Base-by-base conservation (phyloP, 2,113 vertebrate genomes). In the Thamnaconus septentrionalis region DNA sequence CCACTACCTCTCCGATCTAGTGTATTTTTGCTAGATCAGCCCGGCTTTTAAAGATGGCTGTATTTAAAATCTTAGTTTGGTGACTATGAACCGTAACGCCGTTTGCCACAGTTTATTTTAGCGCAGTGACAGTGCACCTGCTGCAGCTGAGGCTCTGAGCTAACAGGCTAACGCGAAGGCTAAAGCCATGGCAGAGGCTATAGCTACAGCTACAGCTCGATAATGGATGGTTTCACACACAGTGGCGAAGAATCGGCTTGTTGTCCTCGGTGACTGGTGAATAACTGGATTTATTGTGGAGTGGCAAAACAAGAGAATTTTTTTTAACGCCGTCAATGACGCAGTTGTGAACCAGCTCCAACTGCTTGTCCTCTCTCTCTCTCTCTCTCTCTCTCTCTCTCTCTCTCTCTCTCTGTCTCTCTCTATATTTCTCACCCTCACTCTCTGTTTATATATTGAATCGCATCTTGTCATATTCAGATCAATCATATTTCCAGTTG, bases 131-230 rank as follows among this genome's bases (percentile, higher is more conserved):
- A 59, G 53, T 61, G 84, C 85, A 89, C 86, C 86, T 85, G 83
- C 86, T 79, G 72, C 73, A 70, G 64, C 75, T 60, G 66, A 4
- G 72, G 8, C 48, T 76, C 58, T 40, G 52, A 41, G 85, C 84
- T 87, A 88, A 63, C 73, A 42, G 59, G 86, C 85, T 88, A 86
- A 74, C 54, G 51, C 44, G 10, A 76, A 44, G 59, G 83, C 85
- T 85, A 87, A 82, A 72, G 42, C 69, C 66, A 61, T 60, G 58
- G 57, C 41, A 50, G 46, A 66, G 61, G 52, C 58, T 12, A 47
- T 11, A 41, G 69, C 64, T 56, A 73, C 66, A 61, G 50, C 18
- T 58, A 53, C 82, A 72, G 72, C 72, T 80, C 73, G 65, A 40
- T 66, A 47, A 61, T 52, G 40, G 55, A 39, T 50, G 51, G 41